A percentile compares a stretch with the other conserved stretches of the same genome.
phyloP scores from a whole-genome alignment of 2,797 vertebrate species.

The Acridotheres tristis region DNA sequence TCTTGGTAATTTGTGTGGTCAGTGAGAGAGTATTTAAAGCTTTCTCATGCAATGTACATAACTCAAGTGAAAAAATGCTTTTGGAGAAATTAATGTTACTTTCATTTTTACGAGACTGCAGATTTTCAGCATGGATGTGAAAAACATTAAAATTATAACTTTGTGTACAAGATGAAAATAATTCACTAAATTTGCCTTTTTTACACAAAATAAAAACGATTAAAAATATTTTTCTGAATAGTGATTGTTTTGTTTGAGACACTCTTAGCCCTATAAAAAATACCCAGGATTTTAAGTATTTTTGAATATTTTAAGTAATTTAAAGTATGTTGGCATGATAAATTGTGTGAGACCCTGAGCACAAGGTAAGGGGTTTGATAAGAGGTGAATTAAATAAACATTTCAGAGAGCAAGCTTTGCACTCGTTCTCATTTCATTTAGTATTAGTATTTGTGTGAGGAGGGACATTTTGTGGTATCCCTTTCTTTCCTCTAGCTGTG shows the following conservation, averaged over 20 bases:
- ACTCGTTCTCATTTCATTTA: fast-evolving
- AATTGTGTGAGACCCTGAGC: fast-evolving
- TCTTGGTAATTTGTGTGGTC: conserved; percentile 92
- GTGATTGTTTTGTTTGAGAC: neutral
- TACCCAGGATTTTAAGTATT: neutral
- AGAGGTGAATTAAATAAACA: neutral
- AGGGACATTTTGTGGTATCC: neutral
- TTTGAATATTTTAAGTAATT: neutral
- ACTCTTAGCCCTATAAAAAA: neutral
- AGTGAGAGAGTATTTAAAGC: conserved; percentile 85
- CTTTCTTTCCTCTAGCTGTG: fast-evolving
- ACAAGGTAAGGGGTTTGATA: neutral
- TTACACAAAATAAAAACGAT: conserved; percentile 96
- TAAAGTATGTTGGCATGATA: neutral
- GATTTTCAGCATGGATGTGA: conserved; percentile 96
- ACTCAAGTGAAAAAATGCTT: conserved; percentile 83
- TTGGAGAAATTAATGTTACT: conserved; percentile 84
- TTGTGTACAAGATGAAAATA: conserved; percentile 87
- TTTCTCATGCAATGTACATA: conserved; percentile 88
- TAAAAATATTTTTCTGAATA: conserved; percentile 15
- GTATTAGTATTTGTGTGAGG: neutral
- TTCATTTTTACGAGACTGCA: conserved; percentile 91
- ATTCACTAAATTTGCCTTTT: conserved; percentile 91
- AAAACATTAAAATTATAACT: conserved; percentile 92
- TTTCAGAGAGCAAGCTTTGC: neutral